Base-by-base conservation (phyloP, 2,797 vertebrate species). In the Onychomys torridus region DNA sequence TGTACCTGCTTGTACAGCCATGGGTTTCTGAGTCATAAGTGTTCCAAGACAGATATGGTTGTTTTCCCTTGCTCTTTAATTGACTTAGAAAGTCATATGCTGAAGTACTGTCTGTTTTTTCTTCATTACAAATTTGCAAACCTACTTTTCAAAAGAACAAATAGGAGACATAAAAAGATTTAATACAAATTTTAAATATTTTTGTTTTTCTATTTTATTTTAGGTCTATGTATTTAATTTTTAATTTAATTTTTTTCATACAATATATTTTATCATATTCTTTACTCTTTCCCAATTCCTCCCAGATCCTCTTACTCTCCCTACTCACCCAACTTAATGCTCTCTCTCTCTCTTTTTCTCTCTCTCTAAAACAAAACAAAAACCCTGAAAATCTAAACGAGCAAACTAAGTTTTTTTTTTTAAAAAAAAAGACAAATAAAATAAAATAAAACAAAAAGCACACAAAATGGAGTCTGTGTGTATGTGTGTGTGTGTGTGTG, bases 71-170 rank as follows among this genome's bases (percentile, higher is more conserved):
- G 17, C 32, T 88, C 13, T 32, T 96, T 78, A 65, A 82, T 84
- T 77, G 23, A 73, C 25, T 49, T 86, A 13, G 4, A 82, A 94
- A 32, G 13, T 84, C 43, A 75, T 94, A 55, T 69, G 27, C 14
- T 65, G 79, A 93, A 61, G n/a, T 75, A 14, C 29, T 86, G 25
- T 9, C 16, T 83, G 5, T 73, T 89, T 86, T 96, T 37, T 65
- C 52, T 37, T 21, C 65, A 93, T 46, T 81, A 87, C 92, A 93
- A 85, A 19, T 91, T 89, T 76, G 0, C 75, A 79, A 96, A 84
- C 71, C 6, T n/a, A 76, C 32, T 71, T 87, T 49, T 87, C 84
- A 55, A 37, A 87, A 69, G 32, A 69, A 86, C 12, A 55, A 71
- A 37, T 55, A 52, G 21, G 46, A 87, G 52, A 71, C 67, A 78